phyloP scores from a whole-genome alignment of 2,113 vertebrate species.

The Toxostoma redivivum region DNA sequence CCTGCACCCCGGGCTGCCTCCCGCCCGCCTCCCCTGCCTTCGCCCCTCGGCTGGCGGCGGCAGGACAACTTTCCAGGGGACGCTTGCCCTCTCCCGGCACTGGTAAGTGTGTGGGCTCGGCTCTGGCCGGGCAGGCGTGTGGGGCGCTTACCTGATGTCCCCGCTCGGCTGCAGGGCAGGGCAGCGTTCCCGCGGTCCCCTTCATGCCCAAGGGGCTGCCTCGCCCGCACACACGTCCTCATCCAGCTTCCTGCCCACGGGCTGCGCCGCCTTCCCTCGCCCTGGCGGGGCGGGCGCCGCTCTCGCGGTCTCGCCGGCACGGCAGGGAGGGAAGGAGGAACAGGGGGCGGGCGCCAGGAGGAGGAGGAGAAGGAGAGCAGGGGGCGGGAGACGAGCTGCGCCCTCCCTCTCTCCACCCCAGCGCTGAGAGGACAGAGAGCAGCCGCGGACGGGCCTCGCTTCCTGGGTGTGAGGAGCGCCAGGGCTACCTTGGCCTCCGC shows the following conservation, averaged over 20 bases:
- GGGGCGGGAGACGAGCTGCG: neutral
- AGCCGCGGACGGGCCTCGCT: accelerated
- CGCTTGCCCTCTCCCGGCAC: neutral
- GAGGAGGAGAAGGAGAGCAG: neutral
- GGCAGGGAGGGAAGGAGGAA: neutral
- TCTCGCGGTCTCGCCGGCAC: neutral
- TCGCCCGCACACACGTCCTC: neutral
- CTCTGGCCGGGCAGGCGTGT: neutral
- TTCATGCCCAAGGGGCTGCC: neutral
- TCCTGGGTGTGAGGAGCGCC: accelerated
- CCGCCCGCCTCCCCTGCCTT: neutral
- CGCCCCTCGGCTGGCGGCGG: neutral
- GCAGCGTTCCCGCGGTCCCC: neutral
- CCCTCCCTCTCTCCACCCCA: neutral
- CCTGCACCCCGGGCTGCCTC: neutral
- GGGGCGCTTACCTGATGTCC: constrained; percentile 28
- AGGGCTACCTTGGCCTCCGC: accelerated
- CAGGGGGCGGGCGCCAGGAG: neutral
- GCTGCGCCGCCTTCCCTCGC: neutral
- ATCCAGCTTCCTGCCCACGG: neutral
- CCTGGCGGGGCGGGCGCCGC: neutral
- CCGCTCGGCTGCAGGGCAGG: neutral
- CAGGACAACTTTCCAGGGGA: neutral
- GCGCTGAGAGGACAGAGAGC: accelerated
- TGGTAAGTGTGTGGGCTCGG: too few species aligned